Evolutionary conservation across 2,113 vertebrate species (phyloP), one percentile per base, ranked within the genome.

Genomic region (Rhipidura dahli): DNA sequence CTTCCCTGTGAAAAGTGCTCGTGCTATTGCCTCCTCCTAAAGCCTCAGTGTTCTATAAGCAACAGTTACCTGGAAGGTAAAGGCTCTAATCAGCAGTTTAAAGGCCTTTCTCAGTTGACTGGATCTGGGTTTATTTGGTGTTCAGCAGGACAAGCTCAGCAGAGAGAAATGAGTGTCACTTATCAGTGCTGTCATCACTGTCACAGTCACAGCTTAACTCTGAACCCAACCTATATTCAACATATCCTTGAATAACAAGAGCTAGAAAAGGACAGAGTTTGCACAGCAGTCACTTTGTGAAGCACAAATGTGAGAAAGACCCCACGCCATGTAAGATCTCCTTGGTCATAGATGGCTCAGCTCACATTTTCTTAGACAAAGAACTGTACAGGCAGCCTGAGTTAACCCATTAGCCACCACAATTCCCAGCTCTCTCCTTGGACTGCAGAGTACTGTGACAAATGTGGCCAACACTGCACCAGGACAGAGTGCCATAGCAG

Each of bases 241-340:
- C 35, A 31, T 15, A 33, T 24, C 75, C 26, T 89, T 68, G 27
- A 94, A 51, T n/a, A 84, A 57, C 0, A 0, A 65, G 13, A 31
- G 40, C 21, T 51, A 76, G 82, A 65, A 76, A 78, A 90, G 49
- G 39, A 64, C 2, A 2, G 49, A 40, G 13, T 78, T 79, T 47
- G 14, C 65, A 72, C 14, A 63, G 54, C 28, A 49, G 59, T 56
- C 53, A 69, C 39, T 35, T 13, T 61, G 40, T 44, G 22, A 76
- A 71, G 16, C 27, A 63, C 24, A 72, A 68, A 44, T 6, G 30
- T 11, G 9, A 66, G 27, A 20, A 73, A 28, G 20, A 30, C 13
- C 1, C 2, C 56, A 71, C 11, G 31, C 3, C 12, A 13, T 1
- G 0, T 26, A 40, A 4, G 24, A 56, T 22, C 31, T 72, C 61